Evolutionary conservation across 2,113 vertebrate species (phyloP).

Genomic region (Columbina picui): DNA sequence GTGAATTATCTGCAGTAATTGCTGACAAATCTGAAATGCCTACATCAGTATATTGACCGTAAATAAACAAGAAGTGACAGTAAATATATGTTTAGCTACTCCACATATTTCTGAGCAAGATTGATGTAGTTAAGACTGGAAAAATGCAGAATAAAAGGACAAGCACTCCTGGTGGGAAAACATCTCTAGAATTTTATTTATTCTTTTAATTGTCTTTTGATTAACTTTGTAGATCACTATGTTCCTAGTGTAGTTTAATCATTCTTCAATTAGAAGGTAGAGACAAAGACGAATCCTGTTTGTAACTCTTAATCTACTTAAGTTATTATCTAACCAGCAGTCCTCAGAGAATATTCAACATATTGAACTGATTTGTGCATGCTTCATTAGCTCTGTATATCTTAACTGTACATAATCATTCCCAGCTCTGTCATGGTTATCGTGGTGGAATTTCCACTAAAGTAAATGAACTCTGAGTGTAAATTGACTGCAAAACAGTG

Average conservation of each 20-base stretch:
- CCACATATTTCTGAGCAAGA: not conserved
- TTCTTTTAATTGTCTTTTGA: not conserved
- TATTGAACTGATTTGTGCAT: slow-evolving; percentile 11
- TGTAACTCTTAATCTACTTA: slow-evolving; percentile 57
- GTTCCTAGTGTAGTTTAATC: not conserved
- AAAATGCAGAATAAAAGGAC: not conserved
- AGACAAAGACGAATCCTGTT: slow-evolving; percentile 14
- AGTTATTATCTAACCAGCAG: slow-evolving; percentile 26
- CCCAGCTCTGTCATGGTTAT: slow-evolving; percentile 36
- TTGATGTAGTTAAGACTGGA: not conserved
- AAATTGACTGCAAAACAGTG: slow-evolving; percentile 41
- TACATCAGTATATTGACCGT: not conserved
- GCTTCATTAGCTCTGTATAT: slow-evolving; percentile 42
- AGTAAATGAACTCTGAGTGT: slow-evolving; percentile 24
- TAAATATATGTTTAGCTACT: not conserved
- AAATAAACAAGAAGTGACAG: not conserved
- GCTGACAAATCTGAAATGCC: not conserved
- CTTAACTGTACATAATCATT: slow-evolving; percentile 49
- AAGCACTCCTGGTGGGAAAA: not conserved
- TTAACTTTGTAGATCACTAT: not conserved
- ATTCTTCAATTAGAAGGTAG: slow-evolving; percentile 41
- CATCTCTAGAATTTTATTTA: not conserved
- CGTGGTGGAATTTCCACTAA: slow-evolving; percentile 35
- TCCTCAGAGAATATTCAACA: slow-evolving; percentile 52
- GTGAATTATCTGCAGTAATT: not conserved